These are phyloP conservation scores for Corythornis cristatus DNA, from an alignment of 2,113 vertebrate genomes.

Conservation along the genomic window DNA sequence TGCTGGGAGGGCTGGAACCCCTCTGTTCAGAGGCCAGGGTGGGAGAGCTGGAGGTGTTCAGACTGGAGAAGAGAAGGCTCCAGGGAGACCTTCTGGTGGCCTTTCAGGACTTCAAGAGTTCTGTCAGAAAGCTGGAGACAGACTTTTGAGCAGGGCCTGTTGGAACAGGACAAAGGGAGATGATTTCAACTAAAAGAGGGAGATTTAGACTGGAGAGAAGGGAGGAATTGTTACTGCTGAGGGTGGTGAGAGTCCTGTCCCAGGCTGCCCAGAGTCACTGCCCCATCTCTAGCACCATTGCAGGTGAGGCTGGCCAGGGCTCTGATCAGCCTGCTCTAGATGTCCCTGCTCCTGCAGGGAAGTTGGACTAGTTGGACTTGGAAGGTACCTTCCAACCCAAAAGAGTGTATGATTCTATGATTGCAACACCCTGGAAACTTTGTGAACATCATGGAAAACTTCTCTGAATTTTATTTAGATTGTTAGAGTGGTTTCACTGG, in stretches of 20 bases:
- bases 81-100: neutral
- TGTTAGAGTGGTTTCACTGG: neutral
- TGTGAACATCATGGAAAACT: neutral
- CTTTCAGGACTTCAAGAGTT: neutral
- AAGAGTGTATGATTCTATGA: neutral
- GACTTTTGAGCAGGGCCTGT: neutral
- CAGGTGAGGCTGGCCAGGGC: no score
- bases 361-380: no score
- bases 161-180: neutral
- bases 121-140: neutral
- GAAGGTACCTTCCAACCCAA: neutral
- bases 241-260: no score
- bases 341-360: no score
- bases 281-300: no score
- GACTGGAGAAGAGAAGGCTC: no score
- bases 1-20: no score
- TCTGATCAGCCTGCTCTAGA: no score
- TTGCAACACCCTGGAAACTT: fast-evolving
- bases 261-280: no score
- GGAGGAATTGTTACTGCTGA: neutral
- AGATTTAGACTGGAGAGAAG: neutral
- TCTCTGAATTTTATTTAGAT: neutral
- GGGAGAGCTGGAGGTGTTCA: neutral
- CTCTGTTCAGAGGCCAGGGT: neutral
- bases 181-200: neutral